A percentile compares a stretch with the other conserved stretches of the same genome.
phyloP scores from a whole-genome alignment of 2,888 invertebrate species.

The Cryptophagus acutangulus region DNA sequence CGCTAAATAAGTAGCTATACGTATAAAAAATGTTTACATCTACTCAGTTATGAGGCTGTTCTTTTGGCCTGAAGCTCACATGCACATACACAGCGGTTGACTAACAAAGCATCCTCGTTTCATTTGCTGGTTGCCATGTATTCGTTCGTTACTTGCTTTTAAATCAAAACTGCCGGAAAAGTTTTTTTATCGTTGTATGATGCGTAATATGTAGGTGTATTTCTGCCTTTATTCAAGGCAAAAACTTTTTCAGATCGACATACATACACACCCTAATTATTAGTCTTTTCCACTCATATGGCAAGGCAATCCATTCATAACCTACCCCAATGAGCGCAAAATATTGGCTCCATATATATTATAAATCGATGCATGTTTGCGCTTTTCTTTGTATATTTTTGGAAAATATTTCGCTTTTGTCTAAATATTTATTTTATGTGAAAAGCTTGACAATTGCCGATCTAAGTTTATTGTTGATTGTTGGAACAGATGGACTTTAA shows the following conservation, averaged over 20 bases:
- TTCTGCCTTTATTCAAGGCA: slow-evolving; percentile 2
- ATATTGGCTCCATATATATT: too few species aligned
- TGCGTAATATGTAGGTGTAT: slow-evolving; percentile 12
- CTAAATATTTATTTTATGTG: too few species aligned
- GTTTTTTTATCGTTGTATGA: slow-evolving; percentile 32
- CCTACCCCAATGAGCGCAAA: slow-evolving; percentile 12
- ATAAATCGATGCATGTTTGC: too few species aligned
- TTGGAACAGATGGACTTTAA: slow-evolving; percentile 37
- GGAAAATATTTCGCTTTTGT: too few species aligned
- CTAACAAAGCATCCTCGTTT: slow-evolving; percentile 40
- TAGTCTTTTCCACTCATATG: slow-evolving; percentile 9
- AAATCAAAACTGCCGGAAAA: slow-evolving; percentile 44
- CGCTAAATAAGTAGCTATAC: background rate
- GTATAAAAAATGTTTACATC: background rate
- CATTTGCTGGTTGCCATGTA: slow-evolving; percentile 39
- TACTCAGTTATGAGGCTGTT: background rate
- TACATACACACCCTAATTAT: slow-evolving; percentile 13
- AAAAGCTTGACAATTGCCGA: too few species aligned
- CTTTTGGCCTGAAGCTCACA: slow-evolving; percentile 33
- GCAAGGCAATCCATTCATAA: too few species aligned
- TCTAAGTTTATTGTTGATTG: slow-evolving; percentile 30
- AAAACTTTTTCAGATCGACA: slow-evolving; percentile 7
- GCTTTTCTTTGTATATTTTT: too few species aligned
- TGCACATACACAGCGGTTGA: slow-evolving; percentile 28
- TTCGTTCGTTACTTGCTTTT: slow-evolving; percentile 35